Conservation (phyloP, 2,113 vertebrate genomes). For the Tychaedon coryphoeus region DNA sequence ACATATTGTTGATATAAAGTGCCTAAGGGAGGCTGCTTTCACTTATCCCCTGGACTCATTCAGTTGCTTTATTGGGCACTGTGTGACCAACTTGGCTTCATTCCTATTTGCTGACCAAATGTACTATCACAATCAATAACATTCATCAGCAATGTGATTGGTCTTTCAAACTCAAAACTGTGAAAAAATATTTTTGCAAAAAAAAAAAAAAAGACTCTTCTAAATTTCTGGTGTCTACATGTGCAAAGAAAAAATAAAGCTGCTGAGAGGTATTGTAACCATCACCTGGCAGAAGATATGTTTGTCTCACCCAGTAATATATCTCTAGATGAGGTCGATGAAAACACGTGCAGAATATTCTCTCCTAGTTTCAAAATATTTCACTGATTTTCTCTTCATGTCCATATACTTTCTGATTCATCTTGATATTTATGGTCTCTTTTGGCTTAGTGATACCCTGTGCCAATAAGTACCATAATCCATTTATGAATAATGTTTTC, state of each 20-base stretch:
- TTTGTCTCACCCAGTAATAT: neutral
- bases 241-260: neutral
- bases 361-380: neutral
- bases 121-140: neutral
- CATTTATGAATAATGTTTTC: neutral
- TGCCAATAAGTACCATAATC: neutral
- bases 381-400: neutral
- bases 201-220: neutral
- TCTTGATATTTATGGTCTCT: neutral
- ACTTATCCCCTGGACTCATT: rapidly evolving
- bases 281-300: neutral
- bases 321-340: neutral
- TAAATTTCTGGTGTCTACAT: neutral
- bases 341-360: neutral
- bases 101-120: neutral
- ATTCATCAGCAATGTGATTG: neutral
- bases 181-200: neutral
- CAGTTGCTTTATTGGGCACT: rapidly evolving
- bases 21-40: rapidly evolving
- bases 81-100: rapidly evolving
- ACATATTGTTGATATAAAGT: neutral
- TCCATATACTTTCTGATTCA: neutral
- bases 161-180: neutral
- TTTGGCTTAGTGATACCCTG: neutral
- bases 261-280: neutral